These are phyloP conservation scores for Morone chrysops DNA, from an alignment of 2,113 vertebrate genomes.

Conservation along the genomic window DNA sequence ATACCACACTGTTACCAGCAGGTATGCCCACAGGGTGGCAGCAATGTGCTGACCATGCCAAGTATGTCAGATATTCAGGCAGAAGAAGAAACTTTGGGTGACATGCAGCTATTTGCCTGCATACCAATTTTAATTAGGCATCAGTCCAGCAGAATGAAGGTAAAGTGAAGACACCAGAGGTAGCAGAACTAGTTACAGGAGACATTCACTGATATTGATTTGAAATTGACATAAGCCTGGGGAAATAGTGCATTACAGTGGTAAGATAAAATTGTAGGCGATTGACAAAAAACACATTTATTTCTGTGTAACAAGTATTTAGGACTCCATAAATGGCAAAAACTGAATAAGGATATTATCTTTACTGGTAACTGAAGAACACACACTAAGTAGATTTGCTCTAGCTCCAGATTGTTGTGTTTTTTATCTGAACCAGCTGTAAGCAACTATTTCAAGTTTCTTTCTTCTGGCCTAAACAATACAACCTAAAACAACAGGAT, in stretches of 20 bases:
- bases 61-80: not conserved
- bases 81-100: not conserved
- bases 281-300: not conserved
- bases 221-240: not conserved
- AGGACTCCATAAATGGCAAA: not conserved
- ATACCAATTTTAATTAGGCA: not conserved
- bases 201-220: not conserved
- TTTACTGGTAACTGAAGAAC: not conserved
- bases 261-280: not conserved
- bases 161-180: not conserved
- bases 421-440: not conserved
- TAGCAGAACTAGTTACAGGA: not conserved
- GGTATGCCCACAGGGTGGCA: conserved; percentile 53
- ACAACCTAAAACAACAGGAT: not conserved
- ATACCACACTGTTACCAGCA: not conserved
- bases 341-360: not conserved
- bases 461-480: not conserved
- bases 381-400: too few species aligned
- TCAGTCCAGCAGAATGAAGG: not conserved
- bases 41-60: conserved; percentile 29
- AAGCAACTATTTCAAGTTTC: too few species aligned
- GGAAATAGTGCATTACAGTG: not conserved
- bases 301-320: not conserved
- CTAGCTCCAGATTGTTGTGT: too few species aligned
- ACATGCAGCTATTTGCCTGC: not conserved